Conservation (phyloP, 2,113 vertebrate genomes). For the Alethe castanea region DNA sequence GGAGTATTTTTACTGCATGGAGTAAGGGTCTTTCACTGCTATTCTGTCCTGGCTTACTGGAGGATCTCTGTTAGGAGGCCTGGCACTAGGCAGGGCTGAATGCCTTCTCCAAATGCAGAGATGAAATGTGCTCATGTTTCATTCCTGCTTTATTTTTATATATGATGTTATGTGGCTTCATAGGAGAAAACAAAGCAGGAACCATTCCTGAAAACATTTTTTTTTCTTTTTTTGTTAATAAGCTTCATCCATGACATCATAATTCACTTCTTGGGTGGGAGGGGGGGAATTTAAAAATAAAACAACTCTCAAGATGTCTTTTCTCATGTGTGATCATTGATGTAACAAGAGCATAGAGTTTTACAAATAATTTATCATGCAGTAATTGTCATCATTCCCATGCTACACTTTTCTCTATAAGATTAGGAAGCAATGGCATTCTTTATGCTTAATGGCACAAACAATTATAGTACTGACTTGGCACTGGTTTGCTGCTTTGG, state of each 20-base stretch:
- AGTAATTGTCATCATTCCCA: background rate
- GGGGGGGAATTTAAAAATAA: background rate
- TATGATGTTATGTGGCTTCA: background rate
- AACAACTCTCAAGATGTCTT: background rate
- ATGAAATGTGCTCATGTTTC: background rate
- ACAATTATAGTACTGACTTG: conserved; percentile 50
- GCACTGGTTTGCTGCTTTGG: conserved; percentile 26
- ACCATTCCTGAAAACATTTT: background rate
- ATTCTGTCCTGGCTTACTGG: background rate
- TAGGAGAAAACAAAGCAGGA: background rate
- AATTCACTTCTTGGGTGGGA: background rate
- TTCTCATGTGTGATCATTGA: background rate
- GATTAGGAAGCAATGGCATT: conserved; percentile 49
- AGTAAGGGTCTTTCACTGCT: background rate
- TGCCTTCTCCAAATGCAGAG: background rate
- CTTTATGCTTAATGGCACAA: conserved; percentile 59
- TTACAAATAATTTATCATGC: background rate
- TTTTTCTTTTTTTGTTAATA: background rate
- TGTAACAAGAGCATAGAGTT: background rate
- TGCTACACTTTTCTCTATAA: background rate
- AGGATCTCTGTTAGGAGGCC: background rate
- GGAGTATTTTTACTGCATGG: background rate
- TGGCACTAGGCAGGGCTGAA: background rate
- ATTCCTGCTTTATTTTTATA: background rate
- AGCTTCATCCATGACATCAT: background rate